phyloP scores from a whole-genome alignment of 2,888 invertebrate genomes.

The Noctuana brunneofusca region DNA sequence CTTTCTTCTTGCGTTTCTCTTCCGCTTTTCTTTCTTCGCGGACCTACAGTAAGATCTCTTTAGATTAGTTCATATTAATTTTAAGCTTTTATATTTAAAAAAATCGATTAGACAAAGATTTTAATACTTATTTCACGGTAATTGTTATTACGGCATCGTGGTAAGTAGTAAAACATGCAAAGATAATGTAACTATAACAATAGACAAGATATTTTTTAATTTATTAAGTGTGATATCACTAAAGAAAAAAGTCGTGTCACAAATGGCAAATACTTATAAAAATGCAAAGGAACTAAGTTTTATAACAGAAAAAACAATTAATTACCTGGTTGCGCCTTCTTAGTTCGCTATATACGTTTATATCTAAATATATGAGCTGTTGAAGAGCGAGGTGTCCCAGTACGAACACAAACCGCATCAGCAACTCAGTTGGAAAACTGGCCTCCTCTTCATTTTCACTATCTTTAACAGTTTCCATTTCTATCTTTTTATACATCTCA shows the following conservation, averaged over 20 bases:
- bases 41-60: conserved; percentile 59
- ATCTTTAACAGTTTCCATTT: conserved; percentile 62
- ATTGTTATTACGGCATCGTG: no score
- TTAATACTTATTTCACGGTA: no score
- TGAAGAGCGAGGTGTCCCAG: conserved; percentile 91
- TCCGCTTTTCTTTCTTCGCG: conserved; percentile 75
- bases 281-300: no score
- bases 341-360: conserved; percentile 91
- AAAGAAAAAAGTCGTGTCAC: background rate
- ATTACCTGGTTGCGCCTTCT: conserved; percentile 75
- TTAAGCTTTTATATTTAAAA: no score
- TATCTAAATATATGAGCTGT: conserved; percentile 92
- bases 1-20: conserved; percentile 70
- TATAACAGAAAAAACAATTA: background rate
- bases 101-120: no score
- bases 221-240: no score
- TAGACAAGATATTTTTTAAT: no score
- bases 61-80: no score
- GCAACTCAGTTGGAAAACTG: conserved; percentile 63
- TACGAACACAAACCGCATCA: conserved; percentile 82
- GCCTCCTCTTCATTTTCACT: conserved; percentile 60
- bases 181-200: no score
- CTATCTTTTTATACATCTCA: conserved; percentile 73
- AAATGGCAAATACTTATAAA: no score
- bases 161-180: no score